Conservation (phyloP, 2,797 vertebrate species). For the Cheirogaleus major region DNA sequence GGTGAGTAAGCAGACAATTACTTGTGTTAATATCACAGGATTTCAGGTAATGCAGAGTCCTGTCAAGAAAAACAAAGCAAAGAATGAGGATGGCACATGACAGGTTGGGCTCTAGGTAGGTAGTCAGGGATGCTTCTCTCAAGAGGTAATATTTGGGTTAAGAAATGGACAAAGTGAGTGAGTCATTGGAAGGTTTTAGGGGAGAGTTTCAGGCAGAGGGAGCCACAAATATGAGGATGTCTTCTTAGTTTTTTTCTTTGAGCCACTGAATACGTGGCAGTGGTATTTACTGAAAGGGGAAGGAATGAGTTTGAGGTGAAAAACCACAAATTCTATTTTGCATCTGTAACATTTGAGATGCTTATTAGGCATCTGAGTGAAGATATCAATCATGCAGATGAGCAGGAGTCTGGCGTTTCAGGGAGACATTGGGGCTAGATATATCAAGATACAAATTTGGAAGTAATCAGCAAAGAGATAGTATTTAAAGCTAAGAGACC, state of each 20-base stretch:
- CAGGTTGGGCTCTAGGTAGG: neutral
- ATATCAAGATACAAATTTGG: neutral
- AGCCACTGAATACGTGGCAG: neutral
- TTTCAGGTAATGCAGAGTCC: neutral
- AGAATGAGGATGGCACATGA: neutral
- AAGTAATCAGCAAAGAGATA: neutral
- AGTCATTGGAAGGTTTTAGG: slow-evolving; percentile 42
- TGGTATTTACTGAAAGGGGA: neutral
- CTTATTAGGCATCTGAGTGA: neutral
- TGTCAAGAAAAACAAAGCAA: slow-evolving; percentile 26
- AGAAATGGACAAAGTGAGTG: neutral
- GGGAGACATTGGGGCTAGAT: neutral
- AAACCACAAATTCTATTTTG: neutral
- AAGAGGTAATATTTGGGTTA: slow-evolving; percentile 47
- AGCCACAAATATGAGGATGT: neutral
- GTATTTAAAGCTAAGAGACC: neutral
- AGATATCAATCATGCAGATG: neutral
- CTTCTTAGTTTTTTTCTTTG: neutral
- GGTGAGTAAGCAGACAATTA: neutral
- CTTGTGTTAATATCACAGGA: neutral
- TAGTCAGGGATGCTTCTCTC: slow-evolving; percentile 2
- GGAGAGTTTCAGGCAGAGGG: neutral
- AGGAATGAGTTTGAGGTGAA: neutral
- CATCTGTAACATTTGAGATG: neutral
- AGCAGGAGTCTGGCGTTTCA: neutral